Evolutionary conservation across 2,113 vertebrate genomes (phyloP).

Genomic region (Zapornia atra): DNA sequence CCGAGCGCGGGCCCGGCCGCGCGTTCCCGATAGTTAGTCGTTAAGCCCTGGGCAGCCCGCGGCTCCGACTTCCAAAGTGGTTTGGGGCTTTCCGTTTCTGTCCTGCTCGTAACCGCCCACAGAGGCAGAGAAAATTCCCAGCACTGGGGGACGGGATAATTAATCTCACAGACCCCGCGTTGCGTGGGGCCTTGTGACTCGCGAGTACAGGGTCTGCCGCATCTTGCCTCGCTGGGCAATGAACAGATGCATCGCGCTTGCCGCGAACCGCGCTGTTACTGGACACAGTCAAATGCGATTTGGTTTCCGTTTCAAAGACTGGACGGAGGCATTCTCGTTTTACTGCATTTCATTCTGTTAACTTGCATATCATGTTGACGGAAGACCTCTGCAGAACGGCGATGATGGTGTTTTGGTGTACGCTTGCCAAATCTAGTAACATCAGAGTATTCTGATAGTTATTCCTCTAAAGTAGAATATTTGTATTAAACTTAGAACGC

Average conservation of each 20-base stretch:
- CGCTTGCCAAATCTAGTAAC: not conserved
- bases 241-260: rapidly evolving
- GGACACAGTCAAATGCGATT: rapidly evolving
- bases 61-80: not conserved
- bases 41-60: rapidly evolving
- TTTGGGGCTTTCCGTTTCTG: not conserved
- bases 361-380: rapidly evolving
- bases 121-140: rapidly evolving
- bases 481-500: not conserved
- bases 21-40: not conserved
- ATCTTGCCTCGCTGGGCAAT: rapidly evolving
- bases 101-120: rapidly evolving
- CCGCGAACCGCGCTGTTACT: rapidly evolving
- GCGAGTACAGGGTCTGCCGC: not conserved
- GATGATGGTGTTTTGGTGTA: rapidly evolving
- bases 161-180: not conserved
- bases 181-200: rapidly evolving
- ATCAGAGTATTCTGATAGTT: not conserved
- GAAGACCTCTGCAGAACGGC: not conserved
- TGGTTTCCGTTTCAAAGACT: not conserved
- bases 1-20: not conserved
- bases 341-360: not conserved
- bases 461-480: not conserved
- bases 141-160: rapidly evolving
- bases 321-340: rapidly evolving